phyloP scores from a whole-genome alignment of 2,797 vertebrate genomes.

The Psittacula echo region DNA sequence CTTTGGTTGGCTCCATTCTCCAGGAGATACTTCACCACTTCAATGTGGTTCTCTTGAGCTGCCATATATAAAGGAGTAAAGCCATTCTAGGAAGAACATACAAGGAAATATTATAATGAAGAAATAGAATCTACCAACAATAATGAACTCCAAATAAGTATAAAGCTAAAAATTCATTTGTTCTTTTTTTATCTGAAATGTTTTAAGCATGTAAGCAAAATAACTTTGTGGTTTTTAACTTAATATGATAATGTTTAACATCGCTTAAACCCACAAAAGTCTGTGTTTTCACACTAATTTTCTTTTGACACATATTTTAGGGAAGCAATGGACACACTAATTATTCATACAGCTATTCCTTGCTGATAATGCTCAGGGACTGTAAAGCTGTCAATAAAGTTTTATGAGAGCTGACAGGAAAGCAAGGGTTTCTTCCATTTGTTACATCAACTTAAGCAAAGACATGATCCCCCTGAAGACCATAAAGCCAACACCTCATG shows the following conservation, averaged over 20 bases:
- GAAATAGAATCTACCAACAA: accelerated
- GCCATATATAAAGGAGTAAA: slow-evolving; percentile 99
- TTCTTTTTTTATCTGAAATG: not conserved
- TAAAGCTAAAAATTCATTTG: not conserved
- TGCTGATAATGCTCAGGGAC: not conserved
- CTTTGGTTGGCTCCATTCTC: slow-evolving; percentile 99
- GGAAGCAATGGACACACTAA: not conserved
- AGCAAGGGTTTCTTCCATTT: not conserved
- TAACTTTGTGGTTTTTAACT: not conserved
- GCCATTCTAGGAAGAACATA: slow-evolving; percentile 87
- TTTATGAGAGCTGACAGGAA: slow-evolving; percentile 34
- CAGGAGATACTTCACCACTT: slow-evolving; percentile 94
- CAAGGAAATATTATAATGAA: not conserved
- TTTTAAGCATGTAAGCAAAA: not conserved
- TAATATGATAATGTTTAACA: not conserved
- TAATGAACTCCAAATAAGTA: not conserved
- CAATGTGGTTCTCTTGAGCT: slow-evolving; percentile 96
- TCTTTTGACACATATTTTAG: not conserved
- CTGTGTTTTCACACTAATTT: not conserved
- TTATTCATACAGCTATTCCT: not conserved
- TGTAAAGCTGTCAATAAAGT: not conserved
- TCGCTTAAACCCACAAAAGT: not conserved
- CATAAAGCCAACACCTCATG: not conserved
- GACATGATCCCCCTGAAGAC: not conserved
- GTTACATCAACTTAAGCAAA: slow-evolving; percentile 22